Percentiles rank a stretch among this genome's conserved stretches.
phyloP scores from a whole-genome alignment of 2,797 vertebrate species.

The Helicolenus hilgendorfi region DNA sequence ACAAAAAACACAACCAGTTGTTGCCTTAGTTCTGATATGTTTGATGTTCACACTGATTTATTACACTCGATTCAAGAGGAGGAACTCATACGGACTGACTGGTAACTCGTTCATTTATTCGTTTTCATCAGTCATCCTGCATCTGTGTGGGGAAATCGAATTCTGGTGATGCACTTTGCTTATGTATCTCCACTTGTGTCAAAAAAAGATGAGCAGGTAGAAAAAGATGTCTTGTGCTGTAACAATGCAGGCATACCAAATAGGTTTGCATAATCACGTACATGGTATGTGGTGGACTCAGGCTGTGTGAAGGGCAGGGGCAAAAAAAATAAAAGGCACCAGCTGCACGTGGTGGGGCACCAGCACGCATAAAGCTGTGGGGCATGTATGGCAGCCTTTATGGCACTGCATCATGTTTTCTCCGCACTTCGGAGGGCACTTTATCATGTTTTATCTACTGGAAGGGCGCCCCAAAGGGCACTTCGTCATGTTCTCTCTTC shows the following conservation, averaged over 20 bases:
- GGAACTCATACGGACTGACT: background rate
- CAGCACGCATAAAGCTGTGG: too few relatives aligned
- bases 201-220: background rate
- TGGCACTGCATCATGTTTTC: too few relatives aligned
- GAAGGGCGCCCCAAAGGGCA: too few relatives aligned
- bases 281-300: background rate
- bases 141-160: background rate
- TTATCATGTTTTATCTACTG: too few relatives aligned
- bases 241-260: background rate
- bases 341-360: too few relatives aligned
- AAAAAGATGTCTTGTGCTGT: background rate
- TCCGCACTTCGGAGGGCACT: too few relatives aligned
- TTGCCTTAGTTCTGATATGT: background rate
- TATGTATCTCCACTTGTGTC: background rate
- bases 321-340: too few relatives aligned
- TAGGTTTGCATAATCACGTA: background rate
- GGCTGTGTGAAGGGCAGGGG: too few relatives aligned
- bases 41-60: background rate
- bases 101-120: too few relatives aligned
- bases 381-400: too few relatives aligned
- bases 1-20: background rate
- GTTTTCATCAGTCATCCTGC: background rate
- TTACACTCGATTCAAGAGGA: background rate
- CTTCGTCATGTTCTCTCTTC: too few relatives aligned
- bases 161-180: background rate